phyloP scores from a whole-genome alignment of 1,140 invertebrate genomes.

The Goniozus legneri region DNA sequence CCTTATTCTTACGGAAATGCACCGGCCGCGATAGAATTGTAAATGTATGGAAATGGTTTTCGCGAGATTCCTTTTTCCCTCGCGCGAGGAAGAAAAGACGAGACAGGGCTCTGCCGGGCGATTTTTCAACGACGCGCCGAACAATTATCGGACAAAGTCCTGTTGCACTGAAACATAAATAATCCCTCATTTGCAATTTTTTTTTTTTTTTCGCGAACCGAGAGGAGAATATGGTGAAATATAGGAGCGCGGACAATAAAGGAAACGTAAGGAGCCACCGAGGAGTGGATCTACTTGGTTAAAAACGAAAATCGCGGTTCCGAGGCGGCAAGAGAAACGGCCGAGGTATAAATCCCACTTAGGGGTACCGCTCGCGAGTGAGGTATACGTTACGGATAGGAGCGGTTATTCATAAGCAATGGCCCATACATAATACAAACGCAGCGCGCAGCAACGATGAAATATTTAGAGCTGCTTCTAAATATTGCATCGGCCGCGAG shows the following conservation, averaged over 20 bases:
- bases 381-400: constrained; percentile 25
- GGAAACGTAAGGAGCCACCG: too few relatives aligned
- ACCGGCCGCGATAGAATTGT: constrained; percentile 27
- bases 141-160: background rate
- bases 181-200: too few relatives aligned
- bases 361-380: constrained; percentile 16
- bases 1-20: constrained; percentile 19
- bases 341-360: constrained; percentile 37
- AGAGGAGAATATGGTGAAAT: background rate
- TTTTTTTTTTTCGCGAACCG: constrained; percentile 17
- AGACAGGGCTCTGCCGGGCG: background rate
- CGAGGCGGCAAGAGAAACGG: constrained; percentile 10
- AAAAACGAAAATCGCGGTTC: background rate
- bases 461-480: constrained; percentile 36
- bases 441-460: constrained; percentile 21
- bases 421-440: constrained; percentile 38
- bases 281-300: background rate
- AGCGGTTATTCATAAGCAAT: constrained; percentile 43
- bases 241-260: background rate
- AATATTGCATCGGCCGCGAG: constrained; percentile 27
- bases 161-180: too few relatives aligned
- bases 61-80: too few relatives aligned
- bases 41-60: constrained; percentile 31
- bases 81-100: background rate
- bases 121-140: background rate